These are phyloP conservation scores for Seira musarum DNA, from an alignment of 2,888 invertebrate species.

Conservation along the genomic window DNA sequence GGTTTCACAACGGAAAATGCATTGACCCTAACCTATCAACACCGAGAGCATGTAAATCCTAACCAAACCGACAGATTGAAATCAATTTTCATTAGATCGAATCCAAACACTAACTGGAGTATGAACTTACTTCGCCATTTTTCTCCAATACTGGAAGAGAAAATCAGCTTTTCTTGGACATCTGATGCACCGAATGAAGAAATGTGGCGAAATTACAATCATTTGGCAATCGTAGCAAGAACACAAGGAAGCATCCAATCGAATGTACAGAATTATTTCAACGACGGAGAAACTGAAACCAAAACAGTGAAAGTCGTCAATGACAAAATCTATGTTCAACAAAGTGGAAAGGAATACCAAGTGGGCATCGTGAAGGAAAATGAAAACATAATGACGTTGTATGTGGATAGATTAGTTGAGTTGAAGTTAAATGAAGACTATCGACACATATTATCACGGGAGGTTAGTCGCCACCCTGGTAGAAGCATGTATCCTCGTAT, in stretches of 20 bases:
- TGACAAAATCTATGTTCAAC: no score
- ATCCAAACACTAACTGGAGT: not conserved
- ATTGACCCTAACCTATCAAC: slow-evolving; percentile 28
- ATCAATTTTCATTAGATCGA: not conserved
- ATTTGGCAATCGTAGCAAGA: no score
- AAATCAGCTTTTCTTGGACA: no score
- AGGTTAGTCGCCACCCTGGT: not conserved
- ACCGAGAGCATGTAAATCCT: slow-evolving; percentile 18
- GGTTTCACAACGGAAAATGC: slow-evolving; percentile 33
- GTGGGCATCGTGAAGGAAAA: no score
- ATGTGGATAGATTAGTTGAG: slow-evolving; percentile 21
- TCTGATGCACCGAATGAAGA: no score
- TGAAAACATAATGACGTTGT: not conserved
- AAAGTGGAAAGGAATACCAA: no score
- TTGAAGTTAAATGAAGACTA: slow-evolving; percentile 24
- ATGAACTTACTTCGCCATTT: not conserved
- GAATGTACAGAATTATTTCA: no score
- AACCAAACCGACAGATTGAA: slow-evolving; percentile 3
- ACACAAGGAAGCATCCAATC: no score
- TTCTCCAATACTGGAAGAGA: slow-evolving; percentile 15
- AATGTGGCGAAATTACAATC: no score
- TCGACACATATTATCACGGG: not conserved
- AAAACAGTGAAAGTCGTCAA: no score
- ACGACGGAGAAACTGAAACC: no score
- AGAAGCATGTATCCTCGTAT: slow-evolving; percentile 33